phyloP scores from a whole-genome alignment of 2,113 vertebrate species.

The Myanophis thanlyinensis region DNA sequence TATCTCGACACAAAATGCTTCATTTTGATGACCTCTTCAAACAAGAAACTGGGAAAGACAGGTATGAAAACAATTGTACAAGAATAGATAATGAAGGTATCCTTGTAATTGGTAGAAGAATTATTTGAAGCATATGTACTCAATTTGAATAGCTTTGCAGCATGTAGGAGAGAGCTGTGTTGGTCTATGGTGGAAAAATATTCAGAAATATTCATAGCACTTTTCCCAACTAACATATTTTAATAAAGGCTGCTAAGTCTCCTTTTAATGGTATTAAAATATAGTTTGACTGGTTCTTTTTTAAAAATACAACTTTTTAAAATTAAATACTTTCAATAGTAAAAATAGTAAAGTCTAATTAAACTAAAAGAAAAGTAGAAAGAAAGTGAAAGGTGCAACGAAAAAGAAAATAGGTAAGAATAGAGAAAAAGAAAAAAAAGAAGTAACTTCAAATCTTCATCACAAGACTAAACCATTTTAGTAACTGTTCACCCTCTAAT shows the following conservation, averaged over 20 bases:
- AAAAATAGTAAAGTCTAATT: not conserved
- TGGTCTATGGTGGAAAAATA: not conserved
- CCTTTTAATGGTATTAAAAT: not conserved
- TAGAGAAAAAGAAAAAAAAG: not conserved
- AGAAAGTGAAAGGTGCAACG: not conserved
- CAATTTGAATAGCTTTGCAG: not conserved
- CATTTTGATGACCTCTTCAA: conserved; percentile 97
- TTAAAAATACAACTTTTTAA: not conserved
- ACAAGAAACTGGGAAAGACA: conserved; percentile 96
- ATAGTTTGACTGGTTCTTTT: not conserved
- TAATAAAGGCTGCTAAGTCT: not conserved
- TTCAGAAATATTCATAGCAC: not conserved
- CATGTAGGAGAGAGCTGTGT: not conserved
- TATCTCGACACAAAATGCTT: conserved; percentile 97
- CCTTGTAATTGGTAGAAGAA: not conserved
- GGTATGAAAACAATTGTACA: conserved; percentile 66
- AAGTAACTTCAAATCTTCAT: not conserved
- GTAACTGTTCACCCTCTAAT: not conserved
- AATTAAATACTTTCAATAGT: not conserved
- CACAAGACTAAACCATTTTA: not conserved
- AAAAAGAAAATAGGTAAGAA: not conserved
- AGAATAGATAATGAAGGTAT: conserved; percentile 12
- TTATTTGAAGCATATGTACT: not conserved
- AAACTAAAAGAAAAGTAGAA: not conserved
- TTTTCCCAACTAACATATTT: not conserved